These are phyloP conservation scores for Muricea muricata DNA, from an alignment of 92 coral and sea anemone species.

Conservation along the genomic window DNA sequence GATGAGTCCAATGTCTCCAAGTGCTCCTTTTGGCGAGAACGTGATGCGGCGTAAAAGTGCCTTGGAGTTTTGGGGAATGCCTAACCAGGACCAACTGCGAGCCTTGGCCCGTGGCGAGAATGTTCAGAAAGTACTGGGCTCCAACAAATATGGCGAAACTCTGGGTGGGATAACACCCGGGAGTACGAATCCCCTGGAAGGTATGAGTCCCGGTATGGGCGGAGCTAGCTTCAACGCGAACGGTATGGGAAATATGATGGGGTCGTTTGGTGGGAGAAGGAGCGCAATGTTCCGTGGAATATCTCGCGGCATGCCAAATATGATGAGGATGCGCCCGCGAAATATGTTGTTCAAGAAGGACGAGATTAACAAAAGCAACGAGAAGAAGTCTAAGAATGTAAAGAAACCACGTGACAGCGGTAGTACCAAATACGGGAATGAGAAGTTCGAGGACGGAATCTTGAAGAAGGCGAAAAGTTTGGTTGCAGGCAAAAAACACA, in stretches of 20 bases:
- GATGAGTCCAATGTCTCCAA: constrained; percentile 41
- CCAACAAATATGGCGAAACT: constrained; percentile 32
- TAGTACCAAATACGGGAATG: not conserved
- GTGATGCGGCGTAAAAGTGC: constrained; percentile 46
- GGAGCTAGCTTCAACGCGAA: constrained; percentile 42
- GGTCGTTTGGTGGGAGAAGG: constrained; percentile 47
- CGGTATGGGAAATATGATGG: constrained; percentile 50
- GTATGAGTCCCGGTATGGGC: constrained; percentile 37
- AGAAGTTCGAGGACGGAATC: constrained; percentile 26
- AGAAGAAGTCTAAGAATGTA: constrained; percentile 28
- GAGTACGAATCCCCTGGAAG: constrained; percentile 46
- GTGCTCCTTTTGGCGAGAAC: constrained; percentile 37
- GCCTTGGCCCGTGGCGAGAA: constrained; percentile 61
- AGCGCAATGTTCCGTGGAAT: constrained; percentile 25
- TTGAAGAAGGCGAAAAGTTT: constrained; percentile 29
- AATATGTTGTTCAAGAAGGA: constrained; percentile 28
- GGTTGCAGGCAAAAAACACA: constrained; percentile 29
- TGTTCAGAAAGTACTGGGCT: constrained; percentile 60
- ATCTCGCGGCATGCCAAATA: not conserved
- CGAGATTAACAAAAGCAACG: constrained; percentile 46
- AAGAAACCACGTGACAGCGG: constrained; percentile 55
- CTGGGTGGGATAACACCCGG: constrained; percentile 40
- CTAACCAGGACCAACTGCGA: constrained; percentile 36
- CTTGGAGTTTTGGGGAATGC: constrained; percentile 44
- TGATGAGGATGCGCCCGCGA: not conserved